Percentiles rank a stretch among this genome's conserved stretches.
These are phyloP conservation scores for Vimba vimba DNA, from an alignment of 2,113 vertebrate genomes.

Conservation along the genomic window DNA sequence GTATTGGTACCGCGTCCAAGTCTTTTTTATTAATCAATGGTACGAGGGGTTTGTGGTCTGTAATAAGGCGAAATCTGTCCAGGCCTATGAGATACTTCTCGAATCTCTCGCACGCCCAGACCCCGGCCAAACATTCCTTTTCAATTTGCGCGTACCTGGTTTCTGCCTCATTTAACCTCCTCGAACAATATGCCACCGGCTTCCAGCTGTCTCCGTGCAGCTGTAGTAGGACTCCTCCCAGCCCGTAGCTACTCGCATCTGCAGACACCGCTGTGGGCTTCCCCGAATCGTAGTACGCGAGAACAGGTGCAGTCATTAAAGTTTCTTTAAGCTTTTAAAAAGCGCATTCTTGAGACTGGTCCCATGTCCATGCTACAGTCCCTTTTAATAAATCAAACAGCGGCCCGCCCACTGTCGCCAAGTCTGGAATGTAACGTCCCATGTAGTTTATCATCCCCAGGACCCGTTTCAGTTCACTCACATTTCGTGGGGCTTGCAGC, in stretches of 20 bases:
- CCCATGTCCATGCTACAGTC: slow-evolving; percentile 48
- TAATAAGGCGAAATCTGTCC: slow-evolving; percentile 57
- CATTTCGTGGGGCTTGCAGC: slow-evolving; percentile 17
- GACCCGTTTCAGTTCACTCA: slow-evolving; percentile 10
- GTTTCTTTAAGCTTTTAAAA: slow-evolving; percentile 59
- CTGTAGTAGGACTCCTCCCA: slow-evolving; percentile 66
- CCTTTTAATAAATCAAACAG: slow-evolving; percentile 47
- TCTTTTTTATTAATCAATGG: slow-evolving; percentile 56
- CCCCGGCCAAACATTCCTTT: slow-evolving; percentile 60
- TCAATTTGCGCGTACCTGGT: slow-evolving; percentile 32
- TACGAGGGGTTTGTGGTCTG: slow-evolving; percentile 33
- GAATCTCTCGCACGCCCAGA: slow-evolving; percentile 56
- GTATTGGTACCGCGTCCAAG: slow-evolving; percentile 53
- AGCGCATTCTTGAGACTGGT: slow-evolving; percentile 54
- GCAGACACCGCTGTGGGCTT: slow-evolving; percentile 67
- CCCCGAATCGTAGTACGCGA: slow-evolving; percentile 63
- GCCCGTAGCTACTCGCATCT: slow-evolving; percentile 67
- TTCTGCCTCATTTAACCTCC: slow-evolving; percentile 64
- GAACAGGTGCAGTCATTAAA: slow-evolving; percentile 41
- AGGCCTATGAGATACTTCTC: slow-evolving; percentile 61
- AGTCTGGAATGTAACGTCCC: slow-evolving; percentile 21
- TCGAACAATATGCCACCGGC: slow-evolving; percentile 69
- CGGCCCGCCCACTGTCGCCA: slow-evolving; percentile 23
- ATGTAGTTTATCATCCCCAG: slow-evolving; percentile 26
- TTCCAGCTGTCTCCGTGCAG: slow-evolving; percentile 67